Evolutionary conservation across 2,113 vertebrate species (phyloP), one percentile per base, ranked within the genome.

Genomic region (Nycticorax nycticorax): DNA sequence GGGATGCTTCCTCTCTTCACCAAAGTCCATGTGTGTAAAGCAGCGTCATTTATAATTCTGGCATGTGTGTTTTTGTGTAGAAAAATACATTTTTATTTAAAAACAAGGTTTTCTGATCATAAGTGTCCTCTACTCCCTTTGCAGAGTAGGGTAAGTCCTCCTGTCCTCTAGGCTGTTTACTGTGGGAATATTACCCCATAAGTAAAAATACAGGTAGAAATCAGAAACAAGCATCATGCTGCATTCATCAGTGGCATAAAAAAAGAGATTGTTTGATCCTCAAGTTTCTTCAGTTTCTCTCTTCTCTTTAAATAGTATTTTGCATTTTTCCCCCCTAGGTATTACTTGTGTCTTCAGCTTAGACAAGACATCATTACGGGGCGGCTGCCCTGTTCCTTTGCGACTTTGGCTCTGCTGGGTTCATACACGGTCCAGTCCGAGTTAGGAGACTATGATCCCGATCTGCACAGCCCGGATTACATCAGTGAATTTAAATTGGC

Each of bases 391-490:
- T 99, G 99, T 81, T 99, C 99, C 84, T 99, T 99, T 74, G 99
- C 99, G 8, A 99, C 99, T 5, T 97, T 99, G 96, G 99, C 99
- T 22, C 97, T 99, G 64, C 97, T 99, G 88, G 99, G 99, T 47
- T 99, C 99, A 5, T 99, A 99, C 18, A 99, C 99, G 3, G 95
- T 99, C 91, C 99, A 99, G 98, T 99, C 99, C 1, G 99, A 99
- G 85, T 45, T 99, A 94, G 99, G 99, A 18, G 99, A 99, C 96
- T 99, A 99, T 3, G 99, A 99, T 89, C 98, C 99, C 0, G 99
- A 99, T 32, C 97, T 99, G 8, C 99, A 99, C 10, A 94, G 98
- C 24, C 83, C 86, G 0, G 98, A 99, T 68, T 99, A 99, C 43
- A 98, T 99, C 78, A 99, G 78, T 87, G 99, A 99, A n/a, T 98